Evolutionary conservation across 2,113 vertebrate genomes (phyloP), one percentile per base, ranked within the genome.

Genomic region (Mirza zaza): DNA sequence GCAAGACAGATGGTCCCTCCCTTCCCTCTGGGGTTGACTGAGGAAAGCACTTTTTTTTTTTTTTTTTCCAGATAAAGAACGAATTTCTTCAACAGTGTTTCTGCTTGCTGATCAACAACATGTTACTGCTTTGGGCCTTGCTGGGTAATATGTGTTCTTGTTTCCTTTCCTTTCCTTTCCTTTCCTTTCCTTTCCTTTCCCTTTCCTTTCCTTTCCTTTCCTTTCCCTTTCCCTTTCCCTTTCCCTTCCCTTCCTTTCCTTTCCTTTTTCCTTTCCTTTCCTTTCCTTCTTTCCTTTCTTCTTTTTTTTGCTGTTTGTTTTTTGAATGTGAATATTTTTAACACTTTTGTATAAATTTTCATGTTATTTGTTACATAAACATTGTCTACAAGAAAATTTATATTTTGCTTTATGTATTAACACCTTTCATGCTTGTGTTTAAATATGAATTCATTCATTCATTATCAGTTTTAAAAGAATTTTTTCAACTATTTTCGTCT

Each of bases 21-120:
- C 14, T 0, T 29, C 2, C 32, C 9, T 45, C 42, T 8, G 39
- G 18, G 70, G n/a, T 63, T 20, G 1, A 2, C 8, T 34, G 48
- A 67, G n/a, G 32, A 48, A n/a, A 29, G 13, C 63, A 32, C 63
- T 65, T 65, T 32, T 75, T 65, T 65, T 65, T 65, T 65, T 65
- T 75, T 86, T 48, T 45, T 45, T 45, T 45, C 8, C 36, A 57
- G 63, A 27, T 63, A 91, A 95, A 80, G 39, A 80, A 63, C 12
- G 18, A 63, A 5, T 70, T 92, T 92, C 20, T 87, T 70, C 52
- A 12, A 55, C n/a, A 17, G 68, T 55, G 42, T 6, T 61, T 18
- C 10, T 45, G 50, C 61, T 63, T 52, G 83, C 15, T 57, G 29
- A 57, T 10, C 13, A 3, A 57, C 7, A 12, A 20, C 42, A 39